These are phyloP conservation scores for Sphyrna mokarran DNA, from an alignment of 2,113 vertebrate species.

Conservation along the genomic window DNA sequence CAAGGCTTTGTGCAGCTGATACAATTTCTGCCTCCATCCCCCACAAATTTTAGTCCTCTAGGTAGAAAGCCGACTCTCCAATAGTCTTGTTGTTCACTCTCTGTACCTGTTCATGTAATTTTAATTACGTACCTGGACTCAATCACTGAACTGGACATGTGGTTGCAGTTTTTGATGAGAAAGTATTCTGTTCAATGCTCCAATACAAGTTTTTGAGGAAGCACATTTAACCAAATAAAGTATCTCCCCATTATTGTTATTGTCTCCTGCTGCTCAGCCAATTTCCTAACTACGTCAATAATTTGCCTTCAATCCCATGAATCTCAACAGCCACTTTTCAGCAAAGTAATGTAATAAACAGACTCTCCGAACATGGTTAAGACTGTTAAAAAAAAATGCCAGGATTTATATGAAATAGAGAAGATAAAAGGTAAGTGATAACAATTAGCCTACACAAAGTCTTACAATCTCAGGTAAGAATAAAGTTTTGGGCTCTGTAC, in stretches of 20 bases:
- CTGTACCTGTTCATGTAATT: neutral
- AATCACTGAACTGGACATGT: neutral
- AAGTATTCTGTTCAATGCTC: too few relatives aligned
- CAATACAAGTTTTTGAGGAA: neutral
- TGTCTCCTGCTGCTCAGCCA: neutral
- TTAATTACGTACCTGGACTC: neutral
- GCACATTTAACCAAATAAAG: neutral
- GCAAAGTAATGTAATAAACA: neutral
- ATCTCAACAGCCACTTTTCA: neutral
- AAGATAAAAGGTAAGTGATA: neutral
- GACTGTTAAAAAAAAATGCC: neutral
- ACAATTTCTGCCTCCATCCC: neutral
- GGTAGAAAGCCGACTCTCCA: neutral
- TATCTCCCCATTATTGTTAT: neutral
- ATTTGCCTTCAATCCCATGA: neutral
- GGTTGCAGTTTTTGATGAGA: neutral
- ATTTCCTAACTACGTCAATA: neutral
- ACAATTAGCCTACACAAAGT: neutral
- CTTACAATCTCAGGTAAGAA: neutral
- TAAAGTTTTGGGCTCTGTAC: neutral
- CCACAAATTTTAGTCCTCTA: neutral
- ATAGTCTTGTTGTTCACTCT: neutral
- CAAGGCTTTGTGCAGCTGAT: neutral
- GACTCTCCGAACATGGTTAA: neutral
- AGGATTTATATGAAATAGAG: neutral